These are phyloP conservation scores for Chondrosia reniformis DNA, from an alignment of 37 sponge, comb jelly and placozoan species.

Conservation along the genomic window DNA sequence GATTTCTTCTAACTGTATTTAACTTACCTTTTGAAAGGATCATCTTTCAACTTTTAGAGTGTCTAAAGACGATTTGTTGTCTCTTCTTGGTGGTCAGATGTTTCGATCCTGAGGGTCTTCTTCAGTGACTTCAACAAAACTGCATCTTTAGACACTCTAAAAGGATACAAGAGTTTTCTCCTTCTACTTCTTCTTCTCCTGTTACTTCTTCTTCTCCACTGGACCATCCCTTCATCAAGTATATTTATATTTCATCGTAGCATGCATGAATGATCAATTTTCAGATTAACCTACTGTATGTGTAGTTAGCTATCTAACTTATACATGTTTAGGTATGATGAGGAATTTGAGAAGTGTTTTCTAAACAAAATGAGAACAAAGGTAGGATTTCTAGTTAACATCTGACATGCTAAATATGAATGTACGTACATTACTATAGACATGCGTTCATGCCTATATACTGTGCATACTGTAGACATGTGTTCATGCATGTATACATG, in stretches of 20 bases:
- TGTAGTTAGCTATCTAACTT: too few relatives aligned
- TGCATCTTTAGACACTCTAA: too few relatives aligned
- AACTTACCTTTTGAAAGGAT: too few relatives aligned
- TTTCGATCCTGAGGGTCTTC: too few relatives aligned
- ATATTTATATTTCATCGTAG: background rate
- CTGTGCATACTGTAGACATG: background rate
- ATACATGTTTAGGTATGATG: constrained; percentile 66
- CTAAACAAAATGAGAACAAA: constrained; percentile 65
- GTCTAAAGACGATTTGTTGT: too few relatives aligned
- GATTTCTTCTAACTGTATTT: too few relatives aligned
- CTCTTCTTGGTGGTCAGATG: too few relatives aligned
- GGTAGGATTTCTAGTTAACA: constrained; percentile 26
- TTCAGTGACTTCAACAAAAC: too few relatives aligned
- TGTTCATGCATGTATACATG: background rate
- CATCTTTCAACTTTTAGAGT: too few relatives aligned
- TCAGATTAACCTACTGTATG: background rate
- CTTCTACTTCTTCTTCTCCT: background rate
- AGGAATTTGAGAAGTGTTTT: constrained; percentile 59
- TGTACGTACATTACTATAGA: background rate
- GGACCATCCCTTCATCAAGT: too few relatives aligned
- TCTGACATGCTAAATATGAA: background rate
- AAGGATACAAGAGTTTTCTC: too few relatives aligned
- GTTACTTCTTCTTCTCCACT: background rate
- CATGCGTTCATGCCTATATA: background rate
- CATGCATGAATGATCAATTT: background rate